Conservation (phyloP, 2,888 invertebrate species). For the Cheilosia variabilis region DNA sequence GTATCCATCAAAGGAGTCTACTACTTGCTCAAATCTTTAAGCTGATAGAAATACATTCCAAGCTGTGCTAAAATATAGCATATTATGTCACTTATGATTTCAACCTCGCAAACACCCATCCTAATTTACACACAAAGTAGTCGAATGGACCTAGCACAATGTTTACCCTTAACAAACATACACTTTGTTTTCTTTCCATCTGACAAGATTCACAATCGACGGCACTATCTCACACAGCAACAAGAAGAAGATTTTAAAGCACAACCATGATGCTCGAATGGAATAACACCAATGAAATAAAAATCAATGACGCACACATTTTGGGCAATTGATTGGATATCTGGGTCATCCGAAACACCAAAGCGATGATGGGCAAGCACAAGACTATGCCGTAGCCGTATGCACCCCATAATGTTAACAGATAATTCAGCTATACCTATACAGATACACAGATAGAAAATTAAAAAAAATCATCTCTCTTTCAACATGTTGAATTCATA, state of each 20-base stretch:
- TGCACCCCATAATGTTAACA: too few relatives aligned
- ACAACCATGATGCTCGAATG: background rate
- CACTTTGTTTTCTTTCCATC: background rate
- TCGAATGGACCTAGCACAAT: background rate
- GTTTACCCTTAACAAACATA: background rate
- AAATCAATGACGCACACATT: constrained; percentile 42
- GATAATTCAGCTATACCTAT: background rate
- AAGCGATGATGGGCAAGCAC: constrained; percentile 10
- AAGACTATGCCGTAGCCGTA: background rate
- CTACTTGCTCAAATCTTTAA: too few relatives aligned
- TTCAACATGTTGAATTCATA: constrained; percentile 50
- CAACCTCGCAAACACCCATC: too few relatives aligned
- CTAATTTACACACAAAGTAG: too few relatives aligned
- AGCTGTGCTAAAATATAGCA: too few relatives aligned
- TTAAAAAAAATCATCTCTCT: constrained; percentile 31
- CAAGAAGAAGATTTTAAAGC: background rate
- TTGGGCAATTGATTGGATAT: constrained; percentile 41
- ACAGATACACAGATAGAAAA: background rate
- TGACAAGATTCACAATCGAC: background rate
- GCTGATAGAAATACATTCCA: too few relatives aligned
- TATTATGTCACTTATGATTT: too few relatives aligned
- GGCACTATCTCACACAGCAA: background rate
- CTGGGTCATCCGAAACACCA: constrained; percentile 37
- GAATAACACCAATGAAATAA: background rate
- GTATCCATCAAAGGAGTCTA: too few relatives aligned